Evolutionary conservation across 2,113 vertebrate genomes (phyloP).

Genomic region (Sceloporus undulatus): DNA sequence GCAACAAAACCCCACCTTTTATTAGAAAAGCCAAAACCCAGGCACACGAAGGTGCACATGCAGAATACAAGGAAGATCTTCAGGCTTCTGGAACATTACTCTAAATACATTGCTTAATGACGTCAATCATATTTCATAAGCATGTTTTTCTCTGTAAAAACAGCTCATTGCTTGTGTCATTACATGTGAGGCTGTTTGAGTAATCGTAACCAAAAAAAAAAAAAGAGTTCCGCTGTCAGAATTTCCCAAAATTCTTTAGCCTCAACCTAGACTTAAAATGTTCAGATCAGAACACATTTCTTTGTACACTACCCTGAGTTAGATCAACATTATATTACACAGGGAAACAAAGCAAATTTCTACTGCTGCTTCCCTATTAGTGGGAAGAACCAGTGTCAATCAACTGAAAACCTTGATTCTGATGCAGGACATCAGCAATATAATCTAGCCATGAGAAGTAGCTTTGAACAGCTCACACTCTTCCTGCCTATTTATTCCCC

Average conservation of each 20-base stretch:
- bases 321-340: conserved; percentile 38
- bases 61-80: conserved; percentile 55
- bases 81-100: conserved; percentile 45
- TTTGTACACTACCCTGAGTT: conserved; percentile 35
- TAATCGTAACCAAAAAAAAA: conserved; percentile 20
- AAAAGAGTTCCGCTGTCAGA: neutral
- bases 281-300: conserved; percentile 31
- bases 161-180: conserved; percentile 63
- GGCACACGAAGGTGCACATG: conserved; percentile 41
- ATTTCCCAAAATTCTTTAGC: neutral
- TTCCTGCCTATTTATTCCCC: neutral
- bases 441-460: neutral
- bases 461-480: neutral
- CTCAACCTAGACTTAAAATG: neutral
- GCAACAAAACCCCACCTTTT: conserved; percentile 18
- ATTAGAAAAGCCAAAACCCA: conserved; percentile 31
- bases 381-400: neutral
- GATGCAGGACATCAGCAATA: neutral
- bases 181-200: conserved; percentile 51
- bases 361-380: neutral
- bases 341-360: conserved; percentile 32
- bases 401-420: neutral
- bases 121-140: conserved; percentile 69
- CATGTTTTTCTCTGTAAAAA: conserved; percentile 58
- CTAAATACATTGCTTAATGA: conserved; percentile 65